A percentile compares a stretch with the other conserved stretches of the same genome.
phyloP scores from a whole-genome alignment of 2,113 vertebrate species.

The Archocentrus centrarchus region DNA sequence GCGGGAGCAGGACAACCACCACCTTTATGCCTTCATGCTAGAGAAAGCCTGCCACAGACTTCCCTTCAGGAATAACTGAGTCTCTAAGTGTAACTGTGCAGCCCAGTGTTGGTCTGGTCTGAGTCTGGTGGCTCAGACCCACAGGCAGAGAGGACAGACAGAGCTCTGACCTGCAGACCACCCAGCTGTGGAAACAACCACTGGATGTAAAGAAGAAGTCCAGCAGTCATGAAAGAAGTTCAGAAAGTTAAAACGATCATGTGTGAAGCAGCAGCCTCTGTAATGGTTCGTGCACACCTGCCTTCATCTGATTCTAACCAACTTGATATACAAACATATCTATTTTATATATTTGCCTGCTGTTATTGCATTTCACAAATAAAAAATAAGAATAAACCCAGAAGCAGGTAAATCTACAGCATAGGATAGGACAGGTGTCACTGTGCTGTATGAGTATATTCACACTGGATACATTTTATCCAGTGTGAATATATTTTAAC shows the following conservation, averaged over 20 bases:
- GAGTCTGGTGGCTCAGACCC: not conserved
- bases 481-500: too few relatives aligned
- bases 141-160: constrained; percentile 2
- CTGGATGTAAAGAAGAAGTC: constrained; percentile 4
- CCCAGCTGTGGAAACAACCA: constrained; percentile 31
- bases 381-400: not conserved
- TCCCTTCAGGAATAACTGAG: not conserved
- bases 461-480: not conserved
- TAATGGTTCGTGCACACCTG: not conserved
- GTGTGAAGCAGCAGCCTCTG: not conserved
- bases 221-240: not conserved
- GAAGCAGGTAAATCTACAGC: not conserved
- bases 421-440: too few relatives aligned
- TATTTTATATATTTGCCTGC: too few relatives aligned
- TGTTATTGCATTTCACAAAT: too few relatives aligned
- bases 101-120: not conserved
- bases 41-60: not conserved
- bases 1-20: not conserved
- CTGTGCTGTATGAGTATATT: not conserved
- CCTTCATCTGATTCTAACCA: not conserved
- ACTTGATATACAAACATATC: not conserved
- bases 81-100: not conserved
- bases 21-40: not conserved
- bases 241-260: not conserved
- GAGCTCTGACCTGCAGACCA: constrained; percentile 34